A percentile compares a stretch with the other conserved stretches of the same genome.
Conservation (phyloP, 1,140 invertebrate species). For the Diorhabda elongata region DNA sequence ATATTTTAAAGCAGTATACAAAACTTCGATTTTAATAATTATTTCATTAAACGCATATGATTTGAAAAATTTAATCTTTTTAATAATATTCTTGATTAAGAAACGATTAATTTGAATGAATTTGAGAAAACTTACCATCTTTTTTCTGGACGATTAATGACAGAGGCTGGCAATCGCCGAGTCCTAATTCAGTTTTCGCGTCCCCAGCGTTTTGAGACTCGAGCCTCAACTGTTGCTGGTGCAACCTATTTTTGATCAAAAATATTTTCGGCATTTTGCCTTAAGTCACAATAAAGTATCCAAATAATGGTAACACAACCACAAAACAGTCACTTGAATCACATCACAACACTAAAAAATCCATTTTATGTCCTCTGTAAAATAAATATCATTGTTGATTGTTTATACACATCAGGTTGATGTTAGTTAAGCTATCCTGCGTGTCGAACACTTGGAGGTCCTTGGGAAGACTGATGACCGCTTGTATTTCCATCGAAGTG, state of each 20-base stretch:
- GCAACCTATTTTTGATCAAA: conserved; percentile 80
- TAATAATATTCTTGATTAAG: no score
- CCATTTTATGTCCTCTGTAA: conserved; percentile 2
- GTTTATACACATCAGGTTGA: conserved; percentile 5
- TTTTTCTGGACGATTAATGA: conserved; percentile 56
- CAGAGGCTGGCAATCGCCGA: conserved; percentile 51
- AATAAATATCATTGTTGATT: background rate
- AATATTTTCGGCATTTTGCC: conserved; percentile 84
- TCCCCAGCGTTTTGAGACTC: conserved; percentile 66
- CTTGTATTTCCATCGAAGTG: conserved; percentile 37
- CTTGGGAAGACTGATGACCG: conserved; percentile 46
- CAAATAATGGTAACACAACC: conserved; percentile 8
- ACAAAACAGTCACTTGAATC: conserved; percentile 6
- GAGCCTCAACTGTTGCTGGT: conserved; percentile 79
- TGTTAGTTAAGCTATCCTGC: background rate
- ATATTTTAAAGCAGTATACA: no score
- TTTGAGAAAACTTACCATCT: conserved; percentile 43
- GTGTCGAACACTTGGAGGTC: conserved; percentile 32
- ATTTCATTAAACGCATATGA: no score
- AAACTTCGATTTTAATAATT: no score
- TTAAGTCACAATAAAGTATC: conserved; percentile 3
- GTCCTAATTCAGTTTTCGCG: conserved; percentile 37
- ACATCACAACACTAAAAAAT: conserved; percentile 14
- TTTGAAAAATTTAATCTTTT: no score
- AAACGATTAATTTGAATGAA: background rate